Conservation (phyloP, 1,140 invertebrate species). For the Heliconius himera region DNA sequence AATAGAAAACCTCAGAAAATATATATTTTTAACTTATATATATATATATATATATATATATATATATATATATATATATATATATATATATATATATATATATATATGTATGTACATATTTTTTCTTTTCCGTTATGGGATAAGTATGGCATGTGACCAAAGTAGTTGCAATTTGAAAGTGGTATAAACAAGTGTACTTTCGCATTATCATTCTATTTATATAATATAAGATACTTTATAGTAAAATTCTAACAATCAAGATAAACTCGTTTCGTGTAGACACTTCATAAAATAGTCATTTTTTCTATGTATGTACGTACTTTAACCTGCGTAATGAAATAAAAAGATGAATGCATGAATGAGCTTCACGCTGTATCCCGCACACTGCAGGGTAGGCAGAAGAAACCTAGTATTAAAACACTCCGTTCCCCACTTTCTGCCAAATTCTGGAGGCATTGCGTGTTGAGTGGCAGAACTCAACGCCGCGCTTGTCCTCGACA, state of each 20-base stretch:
- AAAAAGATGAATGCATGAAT: no score
- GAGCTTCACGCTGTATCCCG: no score
- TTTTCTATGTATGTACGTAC: background rate
- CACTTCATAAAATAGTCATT: background rate
- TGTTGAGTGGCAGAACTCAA: no score
- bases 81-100: no score
- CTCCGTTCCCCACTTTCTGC: no score
- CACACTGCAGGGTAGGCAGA: no score
- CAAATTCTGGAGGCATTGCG: no score
- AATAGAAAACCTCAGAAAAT: background rate
- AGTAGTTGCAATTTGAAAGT: constrained; percentile 13
- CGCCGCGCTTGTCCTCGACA: no score
- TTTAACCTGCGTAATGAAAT: no score
- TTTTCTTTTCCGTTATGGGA: background rate
- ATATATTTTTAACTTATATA: background rate
- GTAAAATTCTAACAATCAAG: background rate
- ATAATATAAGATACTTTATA: background rate
- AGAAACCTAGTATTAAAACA: no score
- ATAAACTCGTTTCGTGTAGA: background rate
- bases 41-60: background rate
- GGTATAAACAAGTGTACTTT: constrained; percentile 11
- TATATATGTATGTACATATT: background rate
- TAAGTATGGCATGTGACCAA: constrained; percentile 8
- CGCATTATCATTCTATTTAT: constrained; percentile 15
- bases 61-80: background rate